Base-by-base conservation (phyloP, 2,888 invertebrate genomes). In the Megamerina dolium region DNA sequence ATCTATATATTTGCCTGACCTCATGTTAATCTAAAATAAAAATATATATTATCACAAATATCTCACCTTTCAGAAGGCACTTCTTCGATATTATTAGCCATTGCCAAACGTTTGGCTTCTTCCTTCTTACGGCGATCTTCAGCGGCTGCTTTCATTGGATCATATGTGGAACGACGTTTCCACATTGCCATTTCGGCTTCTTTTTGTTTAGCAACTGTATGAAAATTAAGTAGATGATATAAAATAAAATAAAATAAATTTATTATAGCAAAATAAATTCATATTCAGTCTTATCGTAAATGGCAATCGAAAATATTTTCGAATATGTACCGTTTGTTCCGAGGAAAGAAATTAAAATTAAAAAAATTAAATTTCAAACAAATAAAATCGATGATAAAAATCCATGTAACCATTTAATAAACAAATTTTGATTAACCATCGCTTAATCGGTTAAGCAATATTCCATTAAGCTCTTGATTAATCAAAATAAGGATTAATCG, bases 101-200 rank as follows among this genome's bases (percentile, higher is more conserved):
- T 63, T 35, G 56, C 52, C 50, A 66, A 57, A 50, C 72, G 72
- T 44, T 74, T 75, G 4, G 75, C 77, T 50, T 76, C 67, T 56
- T 77, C 77, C 35, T 78, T 78, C 61, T 79, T 81, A 60, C 78
- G 79, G 60, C 79, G 82, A 18, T 87, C 92, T 65, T 92, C 90
- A 16, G 89, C 89, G 0, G 93, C 94, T 0, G 94, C 90, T 65
- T 83, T 86, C 79, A 88, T 82, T 20, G 95, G 95, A 74, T 96
- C 93, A 72, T 96, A 96, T 56, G 88, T 91, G 59, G 94, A 94
- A 50, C 96, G 77, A 46, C 95, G 79, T 65, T 93, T 90, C 95
- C 95, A 96, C 74, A 94, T 94, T 68, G 91, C 91, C 75, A 91
- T 82, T 63, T 88, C 86, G 21, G 83, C 82, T 70, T 92, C 91